phyloP scores from a whole-genome alignment of 2,797 vertebrate species.

The Hoplostethus mediterraneus region DNA sequence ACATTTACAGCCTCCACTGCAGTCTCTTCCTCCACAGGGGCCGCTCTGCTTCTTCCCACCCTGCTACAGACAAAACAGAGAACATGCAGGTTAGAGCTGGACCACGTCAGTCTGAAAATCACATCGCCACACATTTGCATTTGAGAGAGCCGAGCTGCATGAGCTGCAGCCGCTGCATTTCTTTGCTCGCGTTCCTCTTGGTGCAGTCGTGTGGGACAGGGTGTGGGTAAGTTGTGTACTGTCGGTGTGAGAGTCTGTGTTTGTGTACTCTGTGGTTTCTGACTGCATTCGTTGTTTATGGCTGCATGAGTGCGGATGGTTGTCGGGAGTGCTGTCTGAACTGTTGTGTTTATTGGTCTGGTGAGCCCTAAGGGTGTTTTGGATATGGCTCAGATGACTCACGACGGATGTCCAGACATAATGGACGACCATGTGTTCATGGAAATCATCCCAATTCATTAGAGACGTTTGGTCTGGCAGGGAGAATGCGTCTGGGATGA shows the following conservation, averaged over 20 bases:
- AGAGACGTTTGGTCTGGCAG: background rate
- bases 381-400: constrained; percentile 62
- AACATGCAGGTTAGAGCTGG: constrained; percentile 35
- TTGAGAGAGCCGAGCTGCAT: too few species aligned
- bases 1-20: constrained; percentile 94
- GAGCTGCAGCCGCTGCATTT: background rate
- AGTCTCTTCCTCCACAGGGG: constrained; percentile 96
- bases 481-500: constrained; percentile 57
- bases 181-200: background rate
- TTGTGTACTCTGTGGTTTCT: constrained; percentile 51
- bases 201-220: background rate
- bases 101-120: background rate
- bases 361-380: constrained; percentile 48
- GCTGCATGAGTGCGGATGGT: constrained; percentile 24
- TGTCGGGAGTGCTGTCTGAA: constrained; percentile 21
- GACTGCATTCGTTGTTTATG: constrained; percentile 49
- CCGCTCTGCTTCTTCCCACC: constrained; percentile 92
- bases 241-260: constrained; percentile 51
- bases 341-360: constrained; percentile 33
- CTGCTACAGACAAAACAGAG: constrained; percentile 79
- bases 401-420: constrained; percentile 47
- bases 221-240: constrained; percentile 19
- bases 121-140: too few species aligned
- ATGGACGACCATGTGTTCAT: constrained; percentile 31
- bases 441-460: constrained; percentile 43